Conservation (phyloP, 1,140 invertebrate species). For the Nasonia vitripennis region DNA sequence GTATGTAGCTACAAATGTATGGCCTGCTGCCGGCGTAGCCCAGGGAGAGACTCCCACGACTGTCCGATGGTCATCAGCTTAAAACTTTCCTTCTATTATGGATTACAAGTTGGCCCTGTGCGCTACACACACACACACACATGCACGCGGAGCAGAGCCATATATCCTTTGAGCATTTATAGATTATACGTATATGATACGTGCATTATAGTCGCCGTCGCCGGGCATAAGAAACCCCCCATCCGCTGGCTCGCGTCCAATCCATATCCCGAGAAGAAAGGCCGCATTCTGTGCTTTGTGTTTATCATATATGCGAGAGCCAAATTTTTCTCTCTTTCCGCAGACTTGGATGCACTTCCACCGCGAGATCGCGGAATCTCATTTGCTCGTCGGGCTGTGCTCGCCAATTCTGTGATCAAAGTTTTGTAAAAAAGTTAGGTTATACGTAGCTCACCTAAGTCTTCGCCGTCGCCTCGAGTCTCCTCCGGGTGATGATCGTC, state of each 20-base stretch:
- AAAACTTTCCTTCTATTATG: slow-evolving; percentile 13
- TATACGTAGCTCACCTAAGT: too few species aligned
- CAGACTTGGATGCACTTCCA: neutral
- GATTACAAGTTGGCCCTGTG: neutral
- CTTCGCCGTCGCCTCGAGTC: too few species aligned
- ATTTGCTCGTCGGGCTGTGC: too few species aligned
- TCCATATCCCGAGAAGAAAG: slow-evolving; percentile 15
- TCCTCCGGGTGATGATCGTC: too few species aligned
- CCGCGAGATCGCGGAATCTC: too few species aligned
- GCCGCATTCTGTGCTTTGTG: slow-evolving; percentile 3
- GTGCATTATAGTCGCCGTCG: too few species aligned
- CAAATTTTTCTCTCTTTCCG: neutral
- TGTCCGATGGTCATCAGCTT: slow-evolving; percentile 13
- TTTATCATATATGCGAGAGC: neutral
- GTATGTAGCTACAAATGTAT: neutral
- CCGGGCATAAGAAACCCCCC: neutral
- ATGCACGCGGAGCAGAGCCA: neutral
- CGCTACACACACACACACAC: neutral
- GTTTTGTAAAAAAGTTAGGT: too few species aligned
- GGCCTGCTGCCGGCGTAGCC: neutral
- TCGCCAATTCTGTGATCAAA: too few species aligned
- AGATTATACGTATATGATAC: too few species aligned
- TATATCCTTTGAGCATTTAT: neutral
- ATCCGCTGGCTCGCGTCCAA: slow-evolving; percentile 14
- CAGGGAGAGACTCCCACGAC: neutral